Conservation (phyloP, 2,888 invertebrate genomes). For the Orthosia incerta region DNA sequence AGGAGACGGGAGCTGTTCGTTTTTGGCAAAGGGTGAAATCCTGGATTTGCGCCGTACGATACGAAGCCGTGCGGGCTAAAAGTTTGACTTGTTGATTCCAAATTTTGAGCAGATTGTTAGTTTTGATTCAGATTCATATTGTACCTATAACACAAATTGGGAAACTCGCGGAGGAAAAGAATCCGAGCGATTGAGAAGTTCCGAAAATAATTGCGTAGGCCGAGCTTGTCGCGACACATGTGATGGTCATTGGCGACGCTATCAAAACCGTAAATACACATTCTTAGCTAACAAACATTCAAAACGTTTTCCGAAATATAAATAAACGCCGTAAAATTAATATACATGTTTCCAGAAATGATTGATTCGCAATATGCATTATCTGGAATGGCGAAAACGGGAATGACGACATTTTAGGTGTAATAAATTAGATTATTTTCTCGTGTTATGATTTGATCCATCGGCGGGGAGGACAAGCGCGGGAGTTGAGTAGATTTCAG, state of each 20-base stretch:
- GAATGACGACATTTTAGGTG: constrained; percentile 38
- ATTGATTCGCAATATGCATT: constrained; percentile 39
- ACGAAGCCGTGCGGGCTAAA: background rate
- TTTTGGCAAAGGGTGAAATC: background rate
- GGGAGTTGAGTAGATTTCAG: constrained; percentile 76
- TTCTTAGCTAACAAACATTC: constrained; percentile 15
- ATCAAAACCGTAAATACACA: constrained; percentile 58
- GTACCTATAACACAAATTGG: background rate
- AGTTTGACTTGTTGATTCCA: constrained; percentile 15
- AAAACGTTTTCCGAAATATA: constrained; percentile 27
- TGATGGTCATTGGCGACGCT: constrained; percentile 56
- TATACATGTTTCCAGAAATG: constrained; percentile 33
- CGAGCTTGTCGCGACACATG: constrained; percentile 59
- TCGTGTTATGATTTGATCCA: constrained; percentile 70
- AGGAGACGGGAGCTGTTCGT: background rate
- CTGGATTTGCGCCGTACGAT: background rate
- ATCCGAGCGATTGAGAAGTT: constrained; percentile 29
- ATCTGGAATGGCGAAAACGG: constrained; percentile 26
- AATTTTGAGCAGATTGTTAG: constrained; percentile 14
- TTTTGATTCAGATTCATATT: constrained; percentile 33
- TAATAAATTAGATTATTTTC: constrained; percentile 62
- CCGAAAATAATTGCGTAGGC: constrained; percentile 71
- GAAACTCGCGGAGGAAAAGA: constrained; percentile 2
- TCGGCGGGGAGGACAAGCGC: constrained; percentile 73
- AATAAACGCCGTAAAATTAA: constrained; percentile 31